phyloP scores from a whole-genome alignment of 2,113 vertebrate species.

The Nettapus auritus region DNA sequence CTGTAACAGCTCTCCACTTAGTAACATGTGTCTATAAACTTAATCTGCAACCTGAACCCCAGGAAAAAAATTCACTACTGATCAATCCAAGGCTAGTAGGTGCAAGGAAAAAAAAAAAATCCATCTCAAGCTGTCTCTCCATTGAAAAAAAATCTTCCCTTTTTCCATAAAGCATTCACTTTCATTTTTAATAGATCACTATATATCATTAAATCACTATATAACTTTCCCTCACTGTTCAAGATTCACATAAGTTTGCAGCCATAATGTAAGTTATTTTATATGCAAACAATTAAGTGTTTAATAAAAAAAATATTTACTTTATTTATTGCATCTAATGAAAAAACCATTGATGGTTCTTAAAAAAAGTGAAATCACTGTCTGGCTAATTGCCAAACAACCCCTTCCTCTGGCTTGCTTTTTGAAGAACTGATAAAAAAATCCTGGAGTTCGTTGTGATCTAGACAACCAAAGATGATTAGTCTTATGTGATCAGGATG shows the following conservation, averaged over 20 bases:
- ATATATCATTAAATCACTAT: conserved; percentile 56
- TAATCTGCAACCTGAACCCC: conserved; percentile 4
- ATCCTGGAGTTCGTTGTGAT: not conserved
- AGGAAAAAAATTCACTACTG: conserved; percentile 13
- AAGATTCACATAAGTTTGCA: conserved; percentile 6
- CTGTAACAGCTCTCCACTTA: conserved; percentile 54
- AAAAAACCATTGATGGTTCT: conserved; percentile 18
- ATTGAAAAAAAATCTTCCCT: not conserved
- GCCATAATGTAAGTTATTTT: conserved; percentile 15
- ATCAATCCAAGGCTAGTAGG: conserved; percentile 8
- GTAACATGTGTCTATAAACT: not conserved
- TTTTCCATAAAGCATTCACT: conserved; percentile 13
- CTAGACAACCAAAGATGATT: conserved; percentile 52
- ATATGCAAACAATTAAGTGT: conserved; percentile 20
- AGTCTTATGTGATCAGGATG: conserved; percentile 33
- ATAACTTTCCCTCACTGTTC: conserved; percentile 47
- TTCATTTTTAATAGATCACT: conserved; percentile 21
- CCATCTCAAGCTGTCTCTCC: not conserved
- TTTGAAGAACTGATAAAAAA: conserved; percentile 47
- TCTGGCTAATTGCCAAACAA: conserved; percentile 43
- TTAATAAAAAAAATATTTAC: conserved; percentile 49
- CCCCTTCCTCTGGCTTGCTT: not conserved
- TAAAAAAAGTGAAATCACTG: not conserved
- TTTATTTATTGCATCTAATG: conserved; percentile 49
- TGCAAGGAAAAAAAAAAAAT: not conserved